A percentile compares a stretch with the other conserved stretches of the same genome.
These are phyloP conservation scores for Heteropelma amictum DNA, from an alignment of 2,888 invertebrate genomes.

Conservation along the genomic window DNA sequence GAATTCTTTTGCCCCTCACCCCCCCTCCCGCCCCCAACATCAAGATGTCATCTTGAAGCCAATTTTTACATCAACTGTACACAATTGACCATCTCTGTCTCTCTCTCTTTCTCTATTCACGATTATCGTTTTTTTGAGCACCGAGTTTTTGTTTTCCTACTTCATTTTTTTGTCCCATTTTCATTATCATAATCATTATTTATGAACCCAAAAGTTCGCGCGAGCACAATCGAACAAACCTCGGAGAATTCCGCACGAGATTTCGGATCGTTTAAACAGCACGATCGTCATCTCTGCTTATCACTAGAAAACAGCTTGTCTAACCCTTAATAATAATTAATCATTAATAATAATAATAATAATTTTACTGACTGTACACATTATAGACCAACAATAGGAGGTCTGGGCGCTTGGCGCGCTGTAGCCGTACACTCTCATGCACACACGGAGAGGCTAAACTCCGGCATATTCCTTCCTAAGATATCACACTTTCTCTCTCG, in stretches of 20 bases:
- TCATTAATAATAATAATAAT: slow-evolving; percentile 76
- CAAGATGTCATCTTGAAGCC: too few species aligned
- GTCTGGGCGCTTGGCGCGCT: slow-evolving; percentile 76
- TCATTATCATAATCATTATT: not conserved
- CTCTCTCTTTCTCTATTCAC: slow-evolving; percentile 16
- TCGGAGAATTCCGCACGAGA: slow-evolving; percentile 68
- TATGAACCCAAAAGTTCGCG: not conserved
- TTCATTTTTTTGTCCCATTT: not conserved
- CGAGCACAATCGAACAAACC: slow-evolving; percentile 65
- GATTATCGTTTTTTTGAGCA: slow-evolving; percentile 54
- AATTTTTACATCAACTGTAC: slow-evolving; percentile 52
- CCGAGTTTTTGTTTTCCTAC: slow-evolving; percentile 34
- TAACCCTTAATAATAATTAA: slow-evolving; percentile 3
- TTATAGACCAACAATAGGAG: slow-evolving; percentile 78
- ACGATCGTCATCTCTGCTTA: slow-evolving; percentile 51
- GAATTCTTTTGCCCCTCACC: too few species aligned
- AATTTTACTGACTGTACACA: slow-evolving; percentile 78
- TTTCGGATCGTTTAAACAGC: slow-evolving; percentile 62
- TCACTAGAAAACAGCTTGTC: slow-evolving; percentile 14
- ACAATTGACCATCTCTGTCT: not conserved
- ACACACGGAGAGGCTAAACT: slow-evolving; percentile 54
- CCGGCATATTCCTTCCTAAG: slow-evolving; percentile 49
- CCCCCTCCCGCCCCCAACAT: not conserved
- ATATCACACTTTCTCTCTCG: slow-evolving; percentile 55
- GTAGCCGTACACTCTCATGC: slow-evolving; percentile 55